Evolutionary conservation across 1,140 invertebrate species (phyloP).

Genomic region (Drosophila parabipectinata): DNA sequence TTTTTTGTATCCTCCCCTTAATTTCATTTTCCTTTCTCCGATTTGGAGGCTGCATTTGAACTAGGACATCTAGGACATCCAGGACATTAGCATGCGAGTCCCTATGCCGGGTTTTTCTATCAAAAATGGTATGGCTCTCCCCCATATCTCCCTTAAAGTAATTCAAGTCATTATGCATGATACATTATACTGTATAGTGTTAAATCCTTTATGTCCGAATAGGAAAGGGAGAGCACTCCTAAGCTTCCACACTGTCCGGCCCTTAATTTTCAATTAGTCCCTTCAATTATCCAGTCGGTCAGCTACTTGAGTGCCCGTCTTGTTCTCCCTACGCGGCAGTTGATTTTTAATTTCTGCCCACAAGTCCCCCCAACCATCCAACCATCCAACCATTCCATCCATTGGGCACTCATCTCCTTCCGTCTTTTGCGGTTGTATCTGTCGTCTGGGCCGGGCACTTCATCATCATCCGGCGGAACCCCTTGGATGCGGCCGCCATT

Average conservation of each 20-base stretch:
- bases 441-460: slow-evolving; percentile 32
- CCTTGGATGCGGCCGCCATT: slow-evolving; percentile 29
- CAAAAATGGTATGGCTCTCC: not conserved
- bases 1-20: slow-evolving; percentile 38
- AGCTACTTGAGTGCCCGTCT: slow-evolving; percentile 41
- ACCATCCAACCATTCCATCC: not conserved
- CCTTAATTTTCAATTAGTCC: slow-evolving; percentile 41
- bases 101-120: not conserved
- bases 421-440: slow-evolving; percentile 14
- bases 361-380: not conserved
- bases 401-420: not conserved
- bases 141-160: not conserved
- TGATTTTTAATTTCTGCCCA: slow-evolving; percentile 48
- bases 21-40: slow-evolving; percentile 55
- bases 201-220: not conserved
- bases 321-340: slow-evolving; percentile 27
- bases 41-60: slow-evolving; percentile 19
- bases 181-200: not conserved
- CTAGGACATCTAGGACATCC: not conserved
- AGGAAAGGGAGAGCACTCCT: not conserved
- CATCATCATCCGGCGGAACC: slow-evolving; percentile 30
- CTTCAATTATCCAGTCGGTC: slow-evolving; percentile 53
- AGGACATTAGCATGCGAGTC: slow-evolving; percentile 41
- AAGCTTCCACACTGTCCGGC: not conserved
- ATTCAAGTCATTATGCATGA: not conserved